phyloP scores from a whole-genome alignment of 2,113 vertebrate species.

The Microtus oregoni region DNA sequence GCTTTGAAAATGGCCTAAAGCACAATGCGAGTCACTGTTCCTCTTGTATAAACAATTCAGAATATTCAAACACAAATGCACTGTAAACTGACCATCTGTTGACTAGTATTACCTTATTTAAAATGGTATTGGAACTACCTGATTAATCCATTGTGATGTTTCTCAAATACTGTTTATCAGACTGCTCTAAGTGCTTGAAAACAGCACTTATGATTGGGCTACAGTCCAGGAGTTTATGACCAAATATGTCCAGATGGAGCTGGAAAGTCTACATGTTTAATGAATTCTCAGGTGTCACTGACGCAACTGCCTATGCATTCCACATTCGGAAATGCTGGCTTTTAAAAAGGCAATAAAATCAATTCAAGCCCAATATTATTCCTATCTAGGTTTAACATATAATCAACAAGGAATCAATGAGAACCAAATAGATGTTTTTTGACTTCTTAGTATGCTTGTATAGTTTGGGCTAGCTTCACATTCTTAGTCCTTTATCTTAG shows the following conservation, averaged over 20 bases:
- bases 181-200: not conserved
- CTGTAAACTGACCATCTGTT: not conserved
- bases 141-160: not conserved
- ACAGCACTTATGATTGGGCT: not conserved
- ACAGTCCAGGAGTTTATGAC: not conserved
- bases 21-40: not conserved
- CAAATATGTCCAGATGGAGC: not conserved
- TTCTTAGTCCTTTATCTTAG: not conserved
- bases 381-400: not conserved
- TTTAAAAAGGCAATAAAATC: not conserved
- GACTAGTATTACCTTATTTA: not conserved
- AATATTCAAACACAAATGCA: slow-evolving; percentile 20
- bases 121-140: not conserved
- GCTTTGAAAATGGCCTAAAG: slow-evolving; percentile 30
- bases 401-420: not conserved
- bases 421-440: not conserved
- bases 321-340: not conserved
- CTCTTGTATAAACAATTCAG: slow-evolving; percentile 20
- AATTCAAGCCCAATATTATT: not conserved
- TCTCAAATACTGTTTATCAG: not conserved
- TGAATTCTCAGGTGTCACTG: not conserved
- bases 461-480: not conserved
- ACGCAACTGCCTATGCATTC: not conserved
- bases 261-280: not conserved
- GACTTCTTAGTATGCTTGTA: not conserved